Percentiles rank a stretch among this genome's conserved stretches.
phyloP scores from a whole-genome alignment of 2,113 vertebrate species.

The Crotalus horridus region DNA sequence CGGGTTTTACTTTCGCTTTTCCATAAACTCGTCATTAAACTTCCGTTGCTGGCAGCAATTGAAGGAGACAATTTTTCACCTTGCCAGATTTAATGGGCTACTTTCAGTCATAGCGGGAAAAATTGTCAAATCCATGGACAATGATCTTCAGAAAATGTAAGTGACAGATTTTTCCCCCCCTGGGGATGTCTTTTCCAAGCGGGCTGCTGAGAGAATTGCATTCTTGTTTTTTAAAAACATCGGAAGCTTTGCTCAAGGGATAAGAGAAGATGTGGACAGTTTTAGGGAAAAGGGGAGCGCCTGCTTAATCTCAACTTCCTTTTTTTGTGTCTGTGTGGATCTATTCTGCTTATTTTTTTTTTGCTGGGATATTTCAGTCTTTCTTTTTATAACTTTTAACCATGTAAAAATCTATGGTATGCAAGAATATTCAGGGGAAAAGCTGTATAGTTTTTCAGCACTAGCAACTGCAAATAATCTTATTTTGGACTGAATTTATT shows the following conservation, averaged over 20 bases:
- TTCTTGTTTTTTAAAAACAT: background rate
- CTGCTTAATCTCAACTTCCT: background rate
- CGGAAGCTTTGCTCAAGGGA: background rate
- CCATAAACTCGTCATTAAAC: constrained; percentile 14
- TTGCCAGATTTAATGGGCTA: rapidly evolving
- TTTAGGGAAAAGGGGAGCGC: background rate
- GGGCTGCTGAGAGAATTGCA: background rate
- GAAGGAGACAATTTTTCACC: background rate
- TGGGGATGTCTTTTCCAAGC: rapidly evolving
- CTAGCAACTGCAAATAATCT: background rate
- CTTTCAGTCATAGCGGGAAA: background rate
- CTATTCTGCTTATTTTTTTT: constrained; percentile 15
- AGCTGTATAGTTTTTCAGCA: constrained; percentile 23
- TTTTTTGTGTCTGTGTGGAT: background rate
- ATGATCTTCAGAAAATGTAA: constrained; percentile 62
- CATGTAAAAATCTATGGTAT: background rate
- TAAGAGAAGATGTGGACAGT: background rate
- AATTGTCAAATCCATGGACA: background rate
- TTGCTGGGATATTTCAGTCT: constrained; percentile 19
- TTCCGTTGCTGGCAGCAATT: constrained; percentile 28
- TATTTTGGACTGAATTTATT: constrained; percentile 27
- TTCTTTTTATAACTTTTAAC: constrained; percentile 13
- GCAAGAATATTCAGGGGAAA: background rate
- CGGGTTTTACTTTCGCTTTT: constrained; percentile 42
- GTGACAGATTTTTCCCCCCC: background rate